Conservation (phyloP, 2,797 vertebrate species). For the Lacerta bilineata region DNA sequence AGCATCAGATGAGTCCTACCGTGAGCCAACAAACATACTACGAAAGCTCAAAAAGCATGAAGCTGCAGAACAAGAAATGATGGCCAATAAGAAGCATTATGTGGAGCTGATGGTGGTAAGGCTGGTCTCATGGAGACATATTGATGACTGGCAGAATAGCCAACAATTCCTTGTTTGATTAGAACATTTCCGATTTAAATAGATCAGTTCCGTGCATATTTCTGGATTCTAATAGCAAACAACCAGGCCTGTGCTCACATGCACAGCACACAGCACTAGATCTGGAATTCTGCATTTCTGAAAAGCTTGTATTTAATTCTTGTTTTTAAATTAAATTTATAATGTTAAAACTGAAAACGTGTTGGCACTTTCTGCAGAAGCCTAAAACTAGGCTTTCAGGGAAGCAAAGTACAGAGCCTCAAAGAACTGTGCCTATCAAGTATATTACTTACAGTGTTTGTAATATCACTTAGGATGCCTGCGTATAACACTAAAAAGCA, state of each 20-base stretch:
- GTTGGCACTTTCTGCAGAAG: not conserved
- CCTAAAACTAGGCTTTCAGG: not conserved
- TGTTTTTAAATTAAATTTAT: not conserved
- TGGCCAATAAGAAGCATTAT: slow-evolving; percentile 84
- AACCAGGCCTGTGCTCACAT: not conserved
- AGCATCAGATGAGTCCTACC: slow-evolving; percentile 86
- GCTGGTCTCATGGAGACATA: not conserved
- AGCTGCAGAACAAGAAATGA: slow-evolving; percentile 86
- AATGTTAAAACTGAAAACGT: not conserved
- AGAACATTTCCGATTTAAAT: not conserved
- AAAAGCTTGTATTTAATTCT: not conserved
- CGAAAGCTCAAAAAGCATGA: slow-evolving; percentile 87
- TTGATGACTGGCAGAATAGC: not conserved
- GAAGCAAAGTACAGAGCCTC: too few species aligned
- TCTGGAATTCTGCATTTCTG: not conserved
- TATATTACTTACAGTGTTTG: not conserved
- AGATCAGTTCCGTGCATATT: not conserved
- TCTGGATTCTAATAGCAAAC: not conserved
- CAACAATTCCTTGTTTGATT: not conserved
- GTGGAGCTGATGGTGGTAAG: slow-evolving; percentile 84
- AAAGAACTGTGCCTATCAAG: not conserved
- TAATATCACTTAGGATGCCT: not conserved
- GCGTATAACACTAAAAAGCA: not conserved
- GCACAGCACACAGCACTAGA: not conserved
- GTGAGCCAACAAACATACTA: slow-evolving; percentile 84